These are phyloP conservation scores for Morinoia aosen DNA, from an alignment of 2,888 invertebrate genomes.

Conservation along the genomic window DNA sequence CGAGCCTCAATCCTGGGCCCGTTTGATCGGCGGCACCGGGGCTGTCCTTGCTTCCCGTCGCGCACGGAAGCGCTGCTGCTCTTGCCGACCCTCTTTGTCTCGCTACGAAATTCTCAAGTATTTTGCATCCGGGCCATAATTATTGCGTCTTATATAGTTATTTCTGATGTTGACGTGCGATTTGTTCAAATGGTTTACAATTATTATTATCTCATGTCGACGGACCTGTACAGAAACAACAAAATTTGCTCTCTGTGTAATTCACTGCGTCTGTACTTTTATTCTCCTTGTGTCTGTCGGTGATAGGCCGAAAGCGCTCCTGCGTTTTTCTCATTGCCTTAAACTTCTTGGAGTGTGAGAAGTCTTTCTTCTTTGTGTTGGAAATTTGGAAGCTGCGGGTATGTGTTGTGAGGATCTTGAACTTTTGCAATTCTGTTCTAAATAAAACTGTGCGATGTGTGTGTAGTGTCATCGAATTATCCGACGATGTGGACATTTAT, in stretches of 20 bases:
- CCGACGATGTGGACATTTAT: neutral
- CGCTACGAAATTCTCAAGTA: neutral
- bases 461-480: neutral
- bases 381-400: neutral
- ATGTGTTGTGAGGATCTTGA: neutral
- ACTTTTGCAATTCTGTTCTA: neutral
- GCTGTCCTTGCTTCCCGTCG: neutral
- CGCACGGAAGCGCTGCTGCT: neutral
- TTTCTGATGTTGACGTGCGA: neutral
- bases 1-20: constrained; percentile 25
- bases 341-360: neutral
- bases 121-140: neutral
- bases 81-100: neutral
- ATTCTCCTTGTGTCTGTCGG: neutral
- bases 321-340: neutral
- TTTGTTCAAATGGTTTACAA: neutral
- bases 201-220: neutral
- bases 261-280: neutral
- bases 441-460: neutral
- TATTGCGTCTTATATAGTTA: neutral
- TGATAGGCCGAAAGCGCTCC: neutral
- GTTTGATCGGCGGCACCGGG: constrained; percentile 7
- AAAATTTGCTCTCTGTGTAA: neutral
- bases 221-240: neutral
- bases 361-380: neutral